These are phyloP conservation scores for Odontamblyopus rebecca DNA, from an alignment of 2,797 vertebrate genomes.

Conservation along the genomic window DNA sequence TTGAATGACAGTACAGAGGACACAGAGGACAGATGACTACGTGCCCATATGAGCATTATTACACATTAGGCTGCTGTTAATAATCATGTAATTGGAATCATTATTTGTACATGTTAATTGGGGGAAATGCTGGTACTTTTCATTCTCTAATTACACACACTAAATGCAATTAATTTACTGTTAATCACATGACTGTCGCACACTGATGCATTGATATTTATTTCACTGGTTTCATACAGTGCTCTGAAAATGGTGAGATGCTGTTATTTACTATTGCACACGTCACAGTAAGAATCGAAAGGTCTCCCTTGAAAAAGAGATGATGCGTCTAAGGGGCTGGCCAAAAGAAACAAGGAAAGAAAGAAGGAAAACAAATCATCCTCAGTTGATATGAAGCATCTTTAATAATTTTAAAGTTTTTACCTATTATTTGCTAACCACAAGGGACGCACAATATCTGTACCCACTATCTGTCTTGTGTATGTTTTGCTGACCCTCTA, in stretches of 20 bases:
- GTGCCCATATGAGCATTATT: slow-evolving; percentile 21
- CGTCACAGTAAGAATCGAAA: too few species aligned
- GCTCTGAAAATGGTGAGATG: not conserved
- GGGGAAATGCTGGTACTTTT: not conserved
- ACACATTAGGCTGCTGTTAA: not conserved
- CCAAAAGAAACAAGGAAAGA: too few species aligned
- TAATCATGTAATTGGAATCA: not conserved
- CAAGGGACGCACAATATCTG: not conserved
- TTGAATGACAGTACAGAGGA: slow-evolving; percentile 33
- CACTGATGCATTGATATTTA: not conserved
- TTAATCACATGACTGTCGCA: not conserved
- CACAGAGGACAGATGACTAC: slow-evolving; percentile 47
- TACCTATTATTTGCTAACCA: not conserved
- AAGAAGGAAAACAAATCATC: too few species aligned
- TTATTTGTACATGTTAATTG: not conserved
- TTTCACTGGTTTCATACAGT: not conserved
- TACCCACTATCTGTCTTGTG: not conserved
- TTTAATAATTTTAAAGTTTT: too few species aligned
- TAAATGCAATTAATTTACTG: not conserved
- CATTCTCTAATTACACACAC: slow-evolving; percentile 1
- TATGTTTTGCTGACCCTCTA: not conserved
- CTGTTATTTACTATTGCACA: not conserved
- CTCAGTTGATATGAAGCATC: too few species aligned
- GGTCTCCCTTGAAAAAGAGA: too few species aligned
- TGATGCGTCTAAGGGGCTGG: too few species aligned